Conservation (phyloP, 2,888 invertebrate species). For the Pachliopta kotzebuea region DNA sequence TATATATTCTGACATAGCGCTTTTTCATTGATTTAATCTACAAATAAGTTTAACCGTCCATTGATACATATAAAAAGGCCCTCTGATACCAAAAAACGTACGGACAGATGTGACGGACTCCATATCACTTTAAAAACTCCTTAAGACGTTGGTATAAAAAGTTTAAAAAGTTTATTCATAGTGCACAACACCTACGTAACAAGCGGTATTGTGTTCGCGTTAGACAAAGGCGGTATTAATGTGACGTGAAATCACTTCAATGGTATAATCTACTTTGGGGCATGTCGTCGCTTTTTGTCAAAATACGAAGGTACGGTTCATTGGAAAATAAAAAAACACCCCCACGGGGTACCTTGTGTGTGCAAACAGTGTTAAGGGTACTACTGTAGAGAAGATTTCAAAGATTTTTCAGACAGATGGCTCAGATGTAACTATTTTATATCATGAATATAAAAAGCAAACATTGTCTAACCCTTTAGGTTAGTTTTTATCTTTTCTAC, state of each 20-base stretch:
- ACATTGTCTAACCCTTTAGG: not conserved
- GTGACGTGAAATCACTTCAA: constrained; percentile 72
- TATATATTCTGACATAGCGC: not conserved
- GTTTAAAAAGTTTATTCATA: constrained; percentile 58
- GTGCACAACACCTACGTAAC: constrained; percentile 73
- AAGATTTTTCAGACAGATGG: constrained; percentile 52
- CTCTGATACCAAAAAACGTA: constrained; percentile 52
- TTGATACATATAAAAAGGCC: constrained; percentile 38
- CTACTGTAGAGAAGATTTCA: constrained; percentile 23
- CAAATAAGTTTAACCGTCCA: constrained; percentile 9
- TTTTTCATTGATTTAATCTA: not conserved
- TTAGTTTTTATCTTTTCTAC: not conserved
- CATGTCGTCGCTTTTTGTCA: constrained; percentile 71
- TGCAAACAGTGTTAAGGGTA: constrained; percentile 55
- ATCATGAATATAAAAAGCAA: not conserved
- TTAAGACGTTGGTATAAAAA: constrained; percentile 54
- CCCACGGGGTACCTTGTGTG: constrained; percentile 68
- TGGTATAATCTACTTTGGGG: constrained; percentile 77
- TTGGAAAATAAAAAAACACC: constrained; percentile 68
- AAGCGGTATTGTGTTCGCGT: constrained; percentile 54
- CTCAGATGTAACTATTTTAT: constrained; percentile 13
- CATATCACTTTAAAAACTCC: constrained; percentile 52
- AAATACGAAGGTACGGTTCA: constrained; percentile 64
- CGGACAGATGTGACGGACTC: constrained; percentile 66
- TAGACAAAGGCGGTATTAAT: constrained; percentile 69